These are phyloP conservation scores for Peromyscus polionotus DNA, from an alignment of 2,113 vertebrate species.

Conservation along the genomic window DNA sequence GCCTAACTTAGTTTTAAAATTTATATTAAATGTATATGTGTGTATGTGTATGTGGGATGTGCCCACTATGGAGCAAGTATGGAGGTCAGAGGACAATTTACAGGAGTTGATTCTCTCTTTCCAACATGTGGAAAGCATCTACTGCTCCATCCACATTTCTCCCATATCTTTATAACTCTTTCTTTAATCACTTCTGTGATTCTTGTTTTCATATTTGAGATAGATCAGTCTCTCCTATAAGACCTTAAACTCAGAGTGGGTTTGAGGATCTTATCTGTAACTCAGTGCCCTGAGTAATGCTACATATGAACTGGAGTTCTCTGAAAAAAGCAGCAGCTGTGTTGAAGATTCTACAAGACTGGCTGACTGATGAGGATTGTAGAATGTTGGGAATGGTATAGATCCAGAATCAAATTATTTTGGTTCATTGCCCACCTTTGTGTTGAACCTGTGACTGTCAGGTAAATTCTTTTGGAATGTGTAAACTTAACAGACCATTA, in stretches of 20 bases:
- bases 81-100: neutral
- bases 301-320: neutral
- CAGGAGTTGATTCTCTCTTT: neutral
- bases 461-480: neutral
- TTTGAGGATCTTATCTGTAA: neutral
- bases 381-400: neutral
- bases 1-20: neutral
- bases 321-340: neutral
- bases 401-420: neutral
- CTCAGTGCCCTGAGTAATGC: neutral
- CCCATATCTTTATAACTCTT: neutral
- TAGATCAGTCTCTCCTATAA: neutral
- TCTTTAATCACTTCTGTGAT: neutral
- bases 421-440: neutral
- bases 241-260: neutral
- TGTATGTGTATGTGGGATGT: neutral
- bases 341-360: neutral
- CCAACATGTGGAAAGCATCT: neutral
- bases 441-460: neutral
- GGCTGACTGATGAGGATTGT: neutral
- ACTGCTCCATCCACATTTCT: neutral
- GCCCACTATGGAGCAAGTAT: neutral
- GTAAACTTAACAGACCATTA: neutral
- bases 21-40: neutral
- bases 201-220: neutral